These are phyloP conservation scores for Arion vulgaris DNA, from an alignment of 1,140 invertebrate species.

Conservation along the genomic window DNA sequence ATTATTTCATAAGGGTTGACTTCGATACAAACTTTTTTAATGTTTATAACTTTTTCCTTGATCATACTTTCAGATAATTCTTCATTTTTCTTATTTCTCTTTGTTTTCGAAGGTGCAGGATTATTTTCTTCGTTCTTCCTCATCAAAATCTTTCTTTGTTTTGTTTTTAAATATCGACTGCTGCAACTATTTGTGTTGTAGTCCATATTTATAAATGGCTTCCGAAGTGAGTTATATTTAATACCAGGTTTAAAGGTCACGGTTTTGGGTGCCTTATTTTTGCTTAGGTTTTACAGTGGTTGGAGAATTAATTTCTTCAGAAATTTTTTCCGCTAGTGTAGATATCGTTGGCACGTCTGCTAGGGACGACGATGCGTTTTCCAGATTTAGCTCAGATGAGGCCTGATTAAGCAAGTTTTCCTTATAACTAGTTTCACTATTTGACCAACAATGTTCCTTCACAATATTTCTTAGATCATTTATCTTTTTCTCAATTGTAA, in stretches of 20 bases:
- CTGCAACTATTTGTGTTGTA: background rate
- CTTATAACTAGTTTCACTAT: constrained; percentile 8
- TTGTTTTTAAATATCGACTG: background rate
- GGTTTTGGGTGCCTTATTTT: background rate
- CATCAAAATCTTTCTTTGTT: background rate
- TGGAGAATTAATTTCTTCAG: background rate
- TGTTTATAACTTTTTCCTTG: background rate
- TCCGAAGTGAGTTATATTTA: background rate
- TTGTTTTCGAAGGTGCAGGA: background rate
- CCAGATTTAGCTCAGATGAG: background rate
- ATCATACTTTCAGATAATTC: background rate
- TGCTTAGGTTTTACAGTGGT: background rate
- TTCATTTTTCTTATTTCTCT: background rate
- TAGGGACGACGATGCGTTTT: background rate
- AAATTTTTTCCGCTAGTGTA: background rate
- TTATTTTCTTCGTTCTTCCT: background rate
- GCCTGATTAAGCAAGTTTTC: constrained; percentile 8
- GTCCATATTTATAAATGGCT: background rate
- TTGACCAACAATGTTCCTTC: constrained; percentile 19
- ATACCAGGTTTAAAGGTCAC: background rate
- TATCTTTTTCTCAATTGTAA: background rate
- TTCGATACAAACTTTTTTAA: background rate
- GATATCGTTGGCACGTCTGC: background rate
- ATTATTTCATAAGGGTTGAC: constrained; percentile 4
- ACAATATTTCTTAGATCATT: constrained; percentile 28